Conservation (phyloP, 2,113 vertebrate species). For the Mus pahari region DNA sequence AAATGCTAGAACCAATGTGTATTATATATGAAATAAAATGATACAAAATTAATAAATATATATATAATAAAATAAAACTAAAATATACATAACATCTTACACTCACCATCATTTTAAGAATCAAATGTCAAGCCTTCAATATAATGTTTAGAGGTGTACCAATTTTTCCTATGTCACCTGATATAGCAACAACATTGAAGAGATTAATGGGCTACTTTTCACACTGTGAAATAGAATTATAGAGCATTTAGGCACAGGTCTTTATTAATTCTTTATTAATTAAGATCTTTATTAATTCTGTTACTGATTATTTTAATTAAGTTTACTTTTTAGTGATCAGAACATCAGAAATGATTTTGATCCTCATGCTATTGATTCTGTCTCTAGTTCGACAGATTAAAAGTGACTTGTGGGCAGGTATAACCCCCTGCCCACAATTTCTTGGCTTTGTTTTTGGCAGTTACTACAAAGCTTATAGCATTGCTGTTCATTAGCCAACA, state of each 20-base stretch:
- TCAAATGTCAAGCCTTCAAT: background rate
- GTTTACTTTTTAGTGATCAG: background rate
- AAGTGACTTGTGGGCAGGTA: background rate
- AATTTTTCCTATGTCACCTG: background rate
- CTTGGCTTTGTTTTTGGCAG: background rate
- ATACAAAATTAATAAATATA: background rate
- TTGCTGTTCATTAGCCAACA: constrained; percentile 56
- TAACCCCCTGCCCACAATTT: background rate
- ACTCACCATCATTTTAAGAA: background rate
- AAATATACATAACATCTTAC: background rate
- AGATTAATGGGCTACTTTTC: background rate
- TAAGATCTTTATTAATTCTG: background rate
- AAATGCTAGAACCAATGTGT: background rate
- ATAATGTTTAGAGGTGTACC: background rate
- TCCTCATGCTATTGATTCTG: background rate
- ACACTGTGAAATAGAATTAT: background rate
- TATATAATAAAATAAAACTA: background rate
- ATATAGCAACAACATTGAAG: background rate
- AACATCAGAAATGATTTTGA: background rate
- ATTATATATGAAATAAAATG: background rate
- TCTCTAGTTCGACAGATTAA: background rate
- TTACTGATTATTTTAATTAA: background rate
- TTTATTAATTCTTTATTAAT: too few relatives aligned
- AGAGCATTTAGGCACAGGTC: background rate
- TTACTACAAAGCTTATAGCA: background rate